These are phyloP conservation scores for Entomobrya proxima DNA, from an alignment of 2,888 invertebrate species.

Conservation along the genomic window DNA sequence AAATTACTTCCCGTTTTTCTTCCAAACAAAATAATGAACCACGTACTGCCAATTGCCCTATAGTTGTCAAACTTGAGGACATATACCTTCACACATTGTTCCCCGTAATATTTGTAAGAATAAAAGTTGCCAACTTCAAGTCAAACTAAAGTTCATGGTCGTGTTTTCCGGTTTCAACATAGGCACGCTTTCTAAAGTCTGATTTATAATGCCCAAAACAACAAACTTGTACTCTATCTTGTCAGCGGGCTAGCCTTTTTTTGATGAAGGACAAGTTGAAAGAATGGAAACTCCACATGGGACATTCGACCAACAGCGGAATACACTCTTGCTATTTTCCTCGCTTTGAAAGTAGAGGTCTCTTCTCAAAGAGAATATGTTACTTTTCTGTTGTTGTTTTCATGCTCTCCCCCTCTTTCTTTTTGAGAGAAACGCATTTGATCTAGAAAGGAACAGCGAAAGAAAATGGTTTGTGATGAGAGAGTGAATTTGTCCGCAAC, in stretches of 20 bases:
- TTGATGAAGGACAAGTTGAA: conserved; percentile 31
- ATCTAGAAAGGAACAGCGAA: not conserved
- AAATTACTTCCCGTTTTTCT: conserved; percentile 35
- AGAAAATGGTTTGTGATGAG: conserved; percentile 22
- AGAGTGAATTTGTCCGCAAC: not conserved
- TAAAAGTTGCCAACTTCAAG: not conserved
- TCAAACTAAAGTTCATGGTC: conserved; percentile 37
- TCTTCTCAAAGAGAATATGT: not conserved
- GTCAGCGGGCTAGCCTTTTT: not conserved
- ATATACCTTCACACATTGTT: not conserved
- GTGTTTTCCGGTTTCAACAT: not conserved
- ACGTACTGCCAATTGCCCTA: not conserved
- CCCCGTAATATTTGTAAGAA: not conserved
- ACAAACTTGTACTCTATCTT: not conserved
- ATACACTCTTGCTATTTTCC: not conserved
- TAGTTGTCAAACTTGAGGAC: not conserved
- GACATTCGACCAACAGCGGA: conserved; percentile 14
- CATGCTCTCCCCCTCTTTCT: not conserved
- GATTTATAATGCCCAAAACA: not conserved
- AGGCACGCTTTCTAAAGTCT: not conserved
- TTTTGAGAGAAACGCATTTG: conserved; percentile 3
- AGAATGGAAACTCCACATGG: conserved; percentile 32
- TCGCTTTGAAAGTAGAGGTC: not conserved
- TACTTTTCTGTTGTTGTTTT: conserved; percentile 20
- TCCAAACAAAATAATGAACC: not conserved